Conservation (phyloP, 2,113 vertebrate genomes). For the Monarcha castaneiventris region DNA sequence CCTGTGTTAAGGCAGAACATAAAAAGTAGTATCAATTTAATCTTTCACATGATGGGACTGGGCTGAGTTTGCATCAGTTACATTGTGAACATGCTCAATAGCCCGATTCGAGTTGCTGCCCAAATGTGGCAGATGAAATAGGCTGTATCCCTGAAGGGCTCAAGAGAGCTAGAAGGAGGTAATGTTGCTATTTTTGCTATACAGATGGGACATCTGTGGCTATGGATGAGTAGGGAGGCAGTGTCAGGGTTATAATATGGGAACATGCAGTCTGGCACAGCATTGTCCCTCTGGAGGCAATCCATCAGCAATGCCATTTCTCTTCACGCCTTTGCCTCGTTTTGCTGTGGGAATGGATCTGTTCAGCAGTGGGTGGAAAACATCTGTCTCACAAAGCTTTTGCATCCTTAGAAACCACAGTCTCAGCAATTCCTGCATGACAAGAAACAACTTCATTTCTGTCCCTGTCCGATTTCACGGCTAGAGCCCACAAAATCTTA, state of each 20-base stretch:
- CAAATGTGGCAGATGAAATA: neutral
- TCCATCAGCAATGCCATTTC: neutral
- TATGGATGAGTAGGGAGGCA: neutral
- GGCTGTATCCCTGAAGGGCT: neutral
- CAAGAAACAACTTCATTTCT: constrained; percentile 19
- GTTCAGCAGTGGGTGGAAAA: constrained; percentile 28
- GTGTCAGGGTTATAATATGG: neutral
- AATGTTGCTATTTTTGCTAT: neutral
- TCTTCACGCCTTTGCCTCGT: neutral
- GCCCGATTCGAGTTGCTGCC: neutral
- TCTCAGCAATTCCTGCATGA: neutral
- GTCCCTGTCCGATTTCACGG: neutral
- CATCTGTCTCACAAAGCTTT: constrained; percentile 11
- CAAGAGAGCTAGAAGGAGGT: neutral
- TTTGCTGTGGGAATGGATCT: neutral
- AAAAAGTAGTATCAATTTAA: neutral
- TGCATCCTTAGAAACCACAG: neutral
- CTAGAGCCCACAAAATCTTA: neutral
- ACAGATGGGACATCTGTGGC: neutral
- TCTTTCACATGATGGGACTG: neutral
- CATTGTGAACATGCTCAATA: neutral
- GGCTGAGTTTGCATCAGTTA: neutral
- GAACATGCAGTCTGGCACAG: neutral
- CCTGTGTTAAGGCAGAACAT: neutral
- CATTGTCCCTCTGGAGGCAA: neutral